Percentiles rank a stretch among this genome's conserved stretches.
Conservation (phyloP, 1,140 invertebrate species). For the Ceratina japonica region DNA sequence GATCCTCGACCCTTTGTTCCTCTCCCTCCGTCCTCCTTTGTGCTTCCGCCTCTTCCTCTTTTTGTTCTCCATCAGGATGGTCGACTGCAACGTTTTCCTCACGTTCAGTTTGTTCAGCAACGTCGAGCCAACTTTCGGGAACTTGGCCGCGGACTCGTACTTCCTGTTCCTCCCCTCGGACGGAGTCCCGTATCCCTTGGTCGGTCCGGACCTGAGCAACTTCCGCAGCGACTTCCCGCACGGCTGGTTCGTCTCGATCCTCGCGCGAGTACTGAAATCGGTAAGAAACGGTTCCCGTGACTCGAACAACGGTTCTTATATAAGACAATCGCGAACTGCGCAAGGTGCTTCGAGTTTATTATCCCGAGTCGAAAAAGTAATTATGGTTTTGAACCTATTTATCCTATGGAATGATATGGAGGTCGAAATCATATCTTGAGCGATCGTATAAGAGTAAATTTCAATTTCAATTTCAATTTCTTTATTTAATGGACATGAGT, state of each 20-base stretch:
- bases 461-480: too few relatives aligned
- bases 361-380: too few relatives aligned
- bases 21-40: conserved; percentile 68
- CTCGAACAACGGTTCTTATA: not conserved
- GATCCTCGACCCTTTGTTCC: conserved; percentile 67
- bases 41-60: conserved; percentile 74
- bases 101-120: conserved; percentile 57
- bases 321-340: too few relatives aligned
- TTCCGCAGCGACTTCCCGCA: conserved; percentile 75
- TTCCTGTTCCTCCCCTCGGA: conserved; percentile 67
- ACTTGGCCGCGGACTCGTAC: conserved; percentile 60
- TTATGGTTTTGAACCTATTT: too few relatives aligned
- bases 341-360: not conserved
- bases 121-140: conserved; percentile 55
- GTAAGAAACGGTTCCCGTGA: too few relatives aligned
- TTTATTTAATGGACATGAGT: too few relatives aligned
- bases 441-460: too few relatives aligned
- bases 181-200: conserved; percentile 69
- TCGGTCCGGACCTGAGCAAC: conserved; percentile 70
- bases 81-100: conserved; percentile 61
- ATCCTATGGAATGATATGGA: too few relatives aligned
- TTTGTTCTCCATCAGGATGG: conserved; percentile 67
- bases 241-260: conserved; percentile 73
- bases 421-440: too few relatives aligned
- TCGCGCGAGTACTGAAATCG: conserved; percentile 63